Conservation (phyloP, 2,888 invertebrate genomes). For the Trichogramma dendrolimi region DNA sequence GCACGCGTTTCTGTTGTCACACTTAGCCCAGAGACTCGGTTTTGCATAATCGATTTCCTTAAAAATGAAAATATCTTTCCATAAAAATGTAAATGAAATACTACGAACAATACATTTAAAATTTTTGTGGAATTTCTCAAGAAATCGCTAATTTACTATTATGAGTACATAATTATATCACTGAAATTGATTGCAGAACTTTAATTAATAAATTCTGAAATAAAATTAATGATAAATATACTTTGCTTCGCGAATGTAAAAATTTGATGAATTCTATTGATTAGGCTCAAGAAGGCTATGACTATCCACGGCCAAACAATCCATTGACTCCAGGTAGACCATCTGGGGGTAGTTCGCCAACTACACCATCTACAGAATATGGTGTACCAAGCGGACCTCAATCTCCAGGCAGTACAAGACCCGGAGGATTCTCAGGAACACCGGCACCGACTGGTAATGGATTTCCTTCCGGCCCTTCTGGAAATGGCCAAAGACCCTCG, state of each 20-base stretch:
- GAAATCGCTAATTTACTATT: neutral
- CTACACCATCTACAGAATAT: constrained; percentile 31
- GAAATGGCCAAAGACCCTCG: constrained; percentile 23
- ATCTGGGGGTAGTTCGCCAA: constrained; percentile 32
- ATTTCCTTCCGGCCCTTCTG: constrained; percentile 33
- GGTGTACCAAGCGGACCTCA: constrained; percentile 32
- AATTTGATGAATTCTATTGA: no score
- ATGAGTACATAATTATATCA: neutral
- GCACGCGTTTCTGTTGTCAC: neutral
- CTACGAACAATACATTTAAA: no score
- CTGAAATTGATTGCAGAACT: neutral
- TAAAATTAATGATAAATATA: neutral
- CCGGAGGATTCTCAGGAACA: constrained; percentile 27
- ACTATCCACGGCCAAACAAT: constrained; percentile 67
- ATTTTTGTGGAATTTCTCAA: no score
- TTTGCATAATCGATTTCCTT: constrained; percentile 23
- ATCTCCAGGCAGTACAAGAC: constrained; percentile 31
- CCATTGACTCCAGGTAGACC: constrained; percentile 54
- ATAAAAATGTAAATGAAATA: neutral
- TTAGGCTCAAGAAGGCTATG: constrained; percentile 70
- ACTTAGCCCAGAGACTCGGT: neutral
- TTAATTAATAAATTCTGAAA: neutral
- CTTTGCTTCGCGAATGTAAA: no score
- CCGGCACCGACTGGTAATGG: constrained; percentile 32
- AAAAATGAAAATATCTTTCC: no score